Base-by-base conservation (phyloP, 2,888 invertebrate species). In the Drosophila flavopinicola region DNA sequence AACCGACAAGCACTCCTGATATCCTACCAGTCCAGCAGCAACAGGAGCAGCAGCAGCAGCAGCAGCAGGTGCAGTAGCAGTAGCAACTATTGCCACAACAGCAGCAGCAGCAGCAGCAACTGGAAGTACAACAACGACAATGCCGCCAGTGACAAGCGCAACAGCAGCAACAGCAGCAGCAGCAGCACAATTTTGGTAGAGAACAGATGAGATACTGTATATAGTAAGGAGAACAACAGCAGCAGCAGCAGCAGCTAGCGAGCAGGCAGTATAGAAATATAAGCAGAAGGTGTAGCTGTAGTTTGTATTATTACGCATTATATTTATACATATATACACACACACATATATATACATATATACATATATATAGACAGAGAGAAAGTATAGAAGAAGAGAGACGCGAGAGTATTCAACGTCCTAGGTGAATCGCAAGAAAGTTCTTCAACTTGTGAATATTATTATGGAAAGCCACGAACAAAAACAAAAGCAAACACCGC, bases 1-100 rank as follows among this genome's bases (percentile, higher is more conserved):
- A 78, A 91, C 91, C 17, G 91, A 91, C 51, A 91, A 91, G 72
- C 91, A 91, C 75, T 91, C 91, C 90, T 91, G 91, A 91, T 91
- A 90, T 27, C 72, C 67, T 24, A 24, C 20, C 56, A 37, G 66
- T 70, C 59, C 76, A 78, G 54, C 49, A 6, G 10, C 44, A 37
- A 5, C 61, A 13, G 27, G 27, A 32, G 11, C 15, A 35, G 10
- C 33, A 52, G 5, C 30, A 37, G 9, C 52, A 53, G 5, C 38
- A 42, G 9, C 54, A 47, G 10, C 32, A 20, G 15, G 24, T 17
- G 6, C 32, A 27, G 4, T 20, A 33, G 3, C 38, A 29, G 1
- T 30, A 13, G 13, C 39, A 44, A 30, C 35, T 5, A 6, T 88
- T 88, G 47, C 88, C 87, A 66, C 79, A 87, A 59, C 79, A 73